phyloP scores from a whole-genome alignment of 2,797 vertebrate genomes.

The Peromyscus attwateri region DNA sequence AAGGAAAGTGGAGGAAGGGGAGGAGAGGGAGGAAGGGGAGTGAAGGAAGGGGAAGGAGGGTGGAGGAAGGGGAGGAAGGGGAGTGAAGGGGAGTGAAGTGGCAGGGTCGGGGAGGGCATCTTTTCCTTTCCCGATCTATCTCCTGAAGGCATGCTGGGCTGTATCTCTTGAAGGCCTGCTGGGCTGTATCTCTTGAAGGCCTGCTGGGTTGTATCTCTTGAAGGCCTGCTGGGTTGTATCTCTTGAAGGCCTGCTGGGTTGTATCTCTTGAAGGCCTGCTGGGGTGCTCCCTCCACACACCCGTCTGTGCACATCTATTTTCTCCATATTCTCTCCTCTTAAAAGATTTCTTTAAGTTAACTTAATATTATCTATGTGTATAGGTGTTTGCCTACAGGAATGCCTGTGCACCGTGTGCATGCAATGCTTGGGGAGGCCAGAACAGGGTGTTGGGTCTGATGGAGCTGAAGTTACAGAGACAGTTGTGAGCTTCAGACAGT shows the following conservation, averaged over 20 bases:
- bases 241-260: no score
- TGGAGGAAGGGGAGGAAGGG: no score
- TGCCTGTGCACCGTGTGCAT: no score
- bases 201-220: not conserved
- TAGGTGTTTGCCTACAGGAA: not conserved
- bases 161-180: not conserved
- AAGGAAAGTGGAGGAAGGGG: no score
- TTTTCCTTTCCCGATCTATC: rapidly evolving
- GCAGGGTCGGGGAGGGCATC: no score
- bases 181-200: no score
- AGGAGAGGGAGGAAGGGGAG: no score
- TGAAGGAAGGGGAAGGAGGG: no score
- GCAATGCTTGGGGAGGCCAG: not conserved
- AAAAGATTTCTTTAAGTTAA: not conserved
- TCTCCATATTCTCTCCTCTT: not conserved
- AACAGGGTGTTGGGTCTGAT: not conserved
- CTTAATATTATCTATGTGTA: not conserved
- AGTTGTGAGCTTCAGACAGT: not conserved
- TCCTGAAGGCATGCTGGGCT: not conserved
- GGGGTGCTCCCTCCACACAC: not conserved
- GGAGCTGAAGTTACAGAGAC: not conserved
- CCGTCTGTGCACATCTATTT: not conserved
- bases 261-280: not conserved
- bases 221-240: not conserved
- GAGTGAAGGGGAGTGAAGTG: not conserved